Base-by-base conservation (phyloP, 2,888 invertebrate species). In the Sipha maydis region DNA sequence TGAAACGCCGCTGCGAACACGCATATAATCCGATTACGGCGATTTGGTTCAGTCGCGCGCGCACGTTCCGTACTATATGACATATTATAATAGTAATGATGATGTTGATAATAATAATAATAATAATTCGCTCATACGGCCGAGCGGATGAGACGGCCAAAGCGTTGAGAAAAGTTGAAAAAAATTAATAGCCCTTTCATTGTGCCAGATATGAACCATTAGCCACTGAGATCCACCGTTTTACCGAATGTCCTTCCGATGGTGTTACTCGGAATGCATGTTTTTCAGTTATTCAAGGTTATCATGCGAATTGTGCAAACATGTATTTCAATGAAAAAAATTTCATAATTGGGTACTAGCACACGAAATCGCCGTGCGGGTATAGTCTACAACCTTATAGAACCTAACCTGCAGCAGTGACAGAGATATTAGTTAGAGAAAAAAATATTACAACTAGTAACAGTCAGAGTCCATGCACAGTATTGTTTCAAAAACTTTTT, bases 201-300 rank as follows among this genome's bases (percentile, higher is more conserved):
- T 90, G 91, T 90, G 90, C 91, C 90, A 90, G 91, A 91, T 91
- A 91, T 90, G 91, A 91, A 91, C 91, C 91, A 91, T 91, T 90
- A 91, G 90, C 91, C 89, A 83, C 91, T 91, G 91, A 90, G 90
- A 90, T 91, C 91, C 90, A 91, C 91, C 91, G 90, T 90, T 91
- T 90, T 90, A 91, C 91, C 91, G 90, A 91, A 90, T 91, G 91
- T 91, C 90, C 91, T 90, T 91, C 90, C 90, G 78, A 85, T 85
- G 89, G 89, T 76, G 38, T 48, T 69, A 25, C 61, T 17, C 11
- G 7, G 14, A 25, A 38, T n/a, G 14, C 8, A 14, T 4, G 8
- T 61, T 67, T 61, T n/a, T 61, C 7, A 0, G 14, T 11, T 61
- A 38, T 17, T 61, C 61, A 17, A 80, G 38, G 7, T 8, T 61